Evolutionary conservation across 2,888 invertebrate species (phyloP).

Genomic region (Odontothrips loti): DNA sequence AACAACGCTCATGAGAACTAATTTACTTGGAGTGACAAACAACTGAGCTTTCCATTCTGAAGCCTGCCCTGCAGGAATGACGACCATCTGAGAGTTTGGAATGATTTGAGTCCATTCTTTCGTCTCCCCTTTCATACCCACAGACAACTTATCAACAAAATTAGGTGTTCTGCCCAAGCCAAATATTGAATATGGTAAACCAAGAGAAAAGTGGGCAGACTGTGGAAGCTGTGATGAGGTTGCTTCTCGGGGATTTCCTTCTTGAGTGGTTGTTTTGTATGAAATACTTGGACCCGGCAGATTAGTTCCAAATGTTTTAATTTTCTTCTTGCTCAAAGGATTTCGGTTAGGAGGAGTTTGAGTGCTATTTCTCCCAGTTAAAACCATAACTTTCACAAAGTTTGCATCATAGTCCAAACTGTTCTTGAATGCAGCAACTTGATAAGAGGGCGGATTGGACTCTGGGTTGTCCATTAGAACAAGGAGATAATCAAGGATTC

Average conservation of each 20-base stretch:
- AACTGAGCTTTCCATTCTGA: conserved; percentile 83
- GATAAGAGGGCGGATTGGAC: conserved; percentile 46
- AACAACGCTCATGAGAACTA: conserved; percentile 86
- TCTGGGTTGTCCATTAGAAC: conserved; percentile 51
- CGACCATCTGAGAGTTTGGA: conserved; percentile 95
- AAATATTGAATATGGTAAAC: conserved; percentile 91
- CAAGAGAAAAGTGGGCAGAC: conserved; percentile 87
- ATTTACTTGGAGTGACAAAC: conserved; percentile 91
- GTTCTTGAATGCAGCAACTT: conserved; percentile 77
- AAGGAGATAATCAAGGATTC: conserved; percentile 84
- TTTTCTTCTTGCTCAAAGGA: conserved; percentile 67
- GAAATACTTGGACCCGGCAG: conserved; percentile 85
- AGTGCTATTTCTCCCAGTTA: conserved; percentile 74
- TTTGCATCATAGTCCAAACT: conserved; percentile 90
- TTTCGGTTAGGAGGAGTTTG: conserved; percentile 61
- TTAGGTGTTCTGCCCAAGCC: conserved; percentile 97
- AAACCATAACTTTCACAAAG: conserved; percentile 91
- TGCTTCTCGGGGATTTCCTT: conserved; percentile 73
- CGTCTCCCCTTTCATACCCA: conserved; percentile 56
- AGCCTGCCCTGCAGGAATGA: conserved; percentile 83
- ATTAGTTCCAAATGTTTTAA: conserved; percentile 81
- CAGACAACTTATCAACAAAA: conserved; percentile 85
- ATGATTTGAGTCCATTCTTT: conserved; percentile 87
- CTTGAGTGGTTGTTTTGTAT: conserved; percentile 83
- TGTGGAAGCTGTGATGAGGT: conserved; percentile 85